These are phyloP conservation scores for Drosophila biarmipes DNA, from an alignment of 1,140 invertebrate species.

Conservation along the genomic window DNA sequence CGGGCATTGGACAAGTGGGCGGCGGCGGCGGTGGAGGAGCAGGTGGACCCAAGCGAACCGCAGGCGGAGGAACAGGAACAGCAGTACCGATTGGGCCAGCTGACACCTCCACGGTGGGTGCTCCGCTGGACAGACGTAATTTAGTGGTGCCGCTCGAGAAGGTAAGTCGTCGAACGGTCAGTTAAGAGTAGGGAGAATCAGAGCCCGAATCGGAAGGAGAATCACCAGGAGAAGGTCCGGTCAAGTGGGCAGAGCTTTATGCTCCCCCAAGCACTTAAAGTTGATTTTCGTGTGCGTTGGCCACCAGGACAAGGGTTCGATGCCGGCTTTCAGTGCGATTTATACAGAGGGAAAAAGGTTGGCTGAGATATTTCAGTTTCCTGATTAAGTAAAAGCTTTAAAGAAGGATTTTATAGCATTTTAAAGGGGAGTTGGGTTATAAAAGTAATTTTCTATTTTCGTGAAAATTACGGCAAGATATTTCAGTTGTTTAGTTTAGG, in stretches of 20 bases:
- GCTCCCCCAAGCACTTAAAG: conserved; percentile 59
- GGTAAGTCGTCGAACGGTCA: conserved; percentile 65
- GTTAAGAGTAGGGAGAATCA: conserved; percentile 5
- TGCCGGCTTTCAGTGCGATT: conserved; percentile 10
- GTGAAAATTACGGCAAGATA: too few species aligned
- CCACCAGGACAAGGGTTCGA: conserved; percentile 32
- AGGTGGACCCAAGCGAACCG: conserved; percentile 13
- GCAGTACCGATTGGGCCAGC: not conserved
- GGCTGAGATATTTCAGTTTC: not conserved
- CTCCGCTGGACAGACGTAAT: conserved; percentile 67
- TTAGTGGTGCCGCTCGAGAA: conserved; percentile 84
- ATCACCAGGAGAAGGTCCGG: not conserved
- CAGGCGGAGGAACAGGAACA: not conserved
- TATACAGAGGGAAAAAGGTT: not conserved
- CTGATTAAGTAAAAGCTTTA: too few species aligned
- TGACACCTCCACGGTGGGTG: conserved; percentile 32
- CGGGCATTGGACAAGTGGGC: conserved; percentile 37
- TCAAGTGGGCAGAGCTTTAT: conserved; percentile 41
- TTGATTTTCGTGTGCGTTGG: conserved; percentile 51
- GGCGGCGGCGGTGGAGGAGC: conserved; percentile 9
- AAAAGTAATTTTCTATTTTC: too few species aligned
- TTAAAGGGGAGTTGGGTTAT: too few species aligned
- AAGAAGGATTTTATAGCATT: too few species aligned
- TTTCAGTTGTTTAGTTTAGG: too few species aligned
- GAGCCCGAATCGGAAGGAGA: too few species aligned